Percentiles rank a stretch among this genome's conserved stretches.
Conservation (phyloP, 2,888 invertebrate genomes). For the Drosophila infuscata region DNA sequence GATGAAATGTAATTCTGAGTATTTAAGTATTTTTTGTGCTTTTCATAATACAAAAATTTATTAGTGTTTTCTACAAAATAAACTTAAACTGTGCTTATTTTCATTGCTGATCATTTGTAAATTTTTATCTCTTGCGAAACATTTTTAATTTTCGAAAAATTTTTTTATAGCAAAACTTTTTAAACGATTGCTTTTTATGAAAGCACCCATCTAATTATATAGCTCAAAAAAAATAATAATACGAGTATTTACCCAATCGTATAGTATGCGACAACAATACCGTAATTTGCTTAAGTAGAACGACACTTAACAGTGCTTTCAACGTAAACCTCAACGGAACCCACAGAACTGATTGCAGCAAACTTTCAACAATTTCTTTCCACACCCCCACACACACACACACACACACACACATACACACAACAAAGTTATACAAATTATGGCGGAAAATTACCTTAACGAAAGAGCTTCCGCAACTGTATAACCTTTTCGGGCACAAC, state of each 20-base stretch:
- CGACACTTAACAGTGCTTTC: not conserved
- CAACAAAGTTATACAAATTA: constrained; percentile 65
- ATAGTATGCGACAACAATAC: not conserved
- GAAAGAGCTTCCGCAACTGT: constrained; percentile 69
- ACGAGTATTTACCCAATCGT: constrained; percentile 1
- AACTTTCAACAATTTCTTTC: constrained; percentile 42
- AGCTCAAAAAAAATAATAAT: not conserved
- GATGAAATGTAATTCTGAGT: not conserved
- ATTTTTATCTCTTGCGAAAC: not conserved
- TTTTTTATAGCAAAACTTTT: not conserved
- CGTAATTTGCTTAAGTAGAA: constrained; percentile 6
- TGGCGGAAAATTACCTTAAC: constrained; percentile 77
- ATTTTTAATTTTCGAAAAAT: not conserved
- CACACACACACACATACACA: constrained; percentile 13
- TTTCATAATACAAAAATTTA: not conserved
- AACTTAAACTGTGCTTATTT: not conserved
- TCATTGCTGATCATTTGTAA: not conserved
- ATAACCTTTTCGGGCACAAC: constrained; percentile 69
- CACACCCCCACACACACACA: constrained; percentile 11
- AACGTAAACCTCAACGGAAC: constrained; percentile 13
- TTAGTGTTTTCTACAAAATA: not conserved
- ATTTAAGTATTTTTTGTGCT: not conserved
- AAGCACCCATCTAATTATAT: not conserved
- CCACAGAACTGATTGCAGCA: constrained; percentile 39
- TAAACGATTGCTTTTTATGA: not conserved